Base-by-base conservation (phyloP, 2,113 vertebrate species). In the Macaca mulatta region DNA sequence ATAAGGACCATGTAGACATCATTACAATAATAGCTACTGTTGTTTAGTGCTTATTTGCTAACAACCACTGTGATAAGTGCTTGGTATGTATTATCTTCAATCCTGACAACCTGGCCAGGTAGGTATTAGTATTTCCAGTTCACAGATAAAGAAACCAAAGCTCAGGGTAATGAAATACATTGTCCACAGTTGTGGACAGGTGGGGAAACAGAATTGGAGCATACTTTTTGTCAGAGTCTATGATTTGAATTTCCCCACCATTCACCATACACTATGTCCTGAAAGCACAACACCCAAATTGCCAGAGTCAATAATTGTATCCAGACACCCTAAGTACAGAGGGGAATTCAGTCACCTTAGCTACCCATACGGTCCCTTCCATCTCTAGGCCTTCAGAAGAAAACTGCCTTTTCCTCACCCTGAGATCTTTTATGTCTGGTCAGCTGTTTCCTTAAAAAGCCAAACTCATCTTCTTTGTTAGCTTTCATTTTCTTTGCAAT, bases 101-200 rank as follows among this genome's bases (percentile, higher is more conserved):
- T 85, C 30, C 22, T 94, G 55, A 94, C 25, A 97, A 59, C n/a
- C 48, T 93, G 38, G 74, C 67, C 77, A 70, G 45, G 25, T 82
- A 94, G 45, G 14, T 67, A 78, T 93, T 96, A 77, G 30, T 72
- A 77, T 90, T 89, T 38, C 50, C n/a, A 89, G 50, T 91, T 85
- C 74, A 95, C 59, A 90, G 45, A 85, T 97, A 80, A 97, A 90
- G 70, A 77, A 93, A 82, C 43, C 16, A 94, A 96, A 48, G 38
- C 77, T 84, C 72, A 85, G n/a, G 81, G 45, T 35, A 94, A 78
- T 82, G n/a, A 38, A 30, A 86, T 61, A 59, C n/a, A 61, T 70
- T 82, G 6, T 78, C 57, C 43, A 79, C 2, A 82, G 40, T 38
- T 82, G 22, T 88, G 40, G 40, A 40, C 40, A 88, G 52, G 38